Evolutionary conservation across 2,113 vertebrate genomes (phyloP).

Genomic region (Naja naja): DNA sequence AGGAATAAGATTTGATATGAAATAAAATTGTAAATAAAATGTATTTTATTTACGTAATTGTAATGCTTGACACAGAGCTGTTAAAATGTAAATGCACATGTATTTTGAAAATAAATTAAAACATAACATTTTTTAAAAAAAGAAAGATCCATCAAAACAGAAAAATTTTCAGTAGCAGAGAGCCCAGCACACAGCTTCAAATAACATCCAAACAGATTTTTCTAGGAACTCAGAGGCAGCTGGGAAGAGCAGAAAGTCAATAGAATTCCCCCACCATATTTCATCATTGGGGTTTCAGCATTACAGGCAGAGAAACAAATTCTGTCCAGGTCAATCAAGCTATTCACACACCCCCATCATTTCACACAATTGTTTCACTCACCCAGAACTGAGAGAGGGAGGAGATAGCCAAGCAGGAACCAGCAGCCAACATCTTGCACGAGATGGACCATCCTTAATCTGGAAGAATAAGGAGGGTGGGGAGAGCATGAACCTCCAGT

Average conservation of each 20-base stretch:
- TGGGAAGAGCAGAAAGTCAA: background rate
- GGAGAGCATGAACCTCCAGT: background rate
- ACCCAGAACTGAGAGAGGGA: constrained; percentile 67
- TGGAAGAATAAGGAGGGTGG: constrained; percentile 16
- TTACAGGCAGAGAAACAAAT: background rate
- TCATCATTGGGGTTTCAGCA: background rate
- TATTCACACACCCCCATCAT: background rate
- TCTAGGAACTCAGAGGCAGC: background rate
- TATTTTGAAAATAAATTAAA: too few species aligned
- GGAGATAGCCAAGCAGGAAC: constrained; percentile 59
- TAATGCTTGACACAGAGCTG: too few species aligned
- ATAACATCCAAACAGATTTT: background rate
- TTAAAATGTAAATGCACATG: too few species aligned
- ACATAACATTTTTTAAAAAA: too few species aligned
- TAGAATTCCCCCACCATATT: background rate
- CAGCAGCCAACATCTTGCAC: constrained; percentile 59
- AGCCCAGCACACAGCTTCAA: background rate
- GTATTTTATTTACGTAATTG: too few species aligned
- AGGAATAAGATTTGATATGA: too few species aligned
- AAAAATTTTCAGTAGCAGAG: background rate
- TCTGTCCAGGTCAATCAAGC: background rate
- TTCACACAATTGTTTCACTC: constrained; percentile 44
- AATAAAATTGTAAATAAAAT: too few species aligned
- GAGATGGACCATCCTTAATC: constrained; percentile 67
- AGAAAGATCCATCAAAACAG: background rate